phyloP scores from a whole-genome alignment of 2,888 invertebrate genomes.

The Drosophila suboccidentalis region DNA sequence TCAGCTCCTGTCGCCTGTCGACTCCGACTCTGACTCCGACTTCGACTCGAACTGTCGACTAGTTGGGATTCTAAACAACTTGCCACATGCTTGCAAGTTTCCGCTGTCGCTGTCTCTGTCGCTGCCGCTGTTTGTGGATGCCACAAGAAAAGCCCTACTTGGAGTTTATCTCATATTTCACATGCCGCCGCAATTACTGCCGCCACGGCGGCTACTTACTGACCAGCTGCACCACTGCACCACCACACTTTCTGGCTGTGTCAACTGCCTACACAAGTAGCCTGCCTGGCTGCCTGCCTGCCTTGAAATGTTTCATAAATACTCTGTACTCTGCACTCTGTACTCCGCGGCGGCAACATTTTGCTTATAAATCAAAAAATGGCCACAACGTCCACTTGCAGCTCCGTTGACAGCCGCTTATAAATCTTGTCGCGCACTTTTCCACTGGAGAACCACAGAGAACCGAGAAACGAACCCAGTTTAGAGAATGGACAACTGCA shows the following conservation, averaged over 20 bases:
- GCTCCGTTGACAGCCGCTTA: conserved; percentile 81
- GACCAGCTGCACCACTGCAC: conserved; percentile 31
- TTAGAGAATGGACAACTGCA: neutral
- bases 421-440: conserved; percentile 82
- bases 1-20: conserved; percentile 24
- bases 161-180: conserved; percentile 82
- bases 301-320: conserved; percentile 83
- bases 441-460: conserved; percentile 15
- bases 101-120: conserved; percentile 38
- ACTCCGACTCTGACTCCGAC: conserved; percentile 15
- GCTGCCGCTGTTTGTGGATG: conserved; percentile 25
- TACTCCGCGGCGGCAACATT: conserved; percentile 70
- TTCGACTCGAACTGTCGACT: conserved; percentile 34
- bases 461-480: neutral
- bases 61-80: conserved; percentile 81
- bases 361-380: conserved; percentile 83
- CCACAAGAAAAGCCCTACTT: conserved; percentile 64
- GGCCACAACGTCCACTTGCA: conserved; percentile 66
- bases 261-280: conserved; percentile 78
- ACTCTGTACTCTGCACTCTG: conserved; percentile 42
- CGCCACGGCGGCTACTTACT: conserved; percentile 72
- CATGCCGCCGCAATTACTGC: conserved; percentile 82
- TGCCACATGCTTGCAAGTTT: conserved; percentile 78
- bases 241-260: conserved; percentile 50
- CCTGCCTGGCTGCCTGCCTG: conserved; percentile 37